Evolutionary conservation across 2,113 vertebrate genomes (phyloP), one percentile per base, ranked within the genome.

Genomic region (Aldabrachelys gigantea): DNA sequence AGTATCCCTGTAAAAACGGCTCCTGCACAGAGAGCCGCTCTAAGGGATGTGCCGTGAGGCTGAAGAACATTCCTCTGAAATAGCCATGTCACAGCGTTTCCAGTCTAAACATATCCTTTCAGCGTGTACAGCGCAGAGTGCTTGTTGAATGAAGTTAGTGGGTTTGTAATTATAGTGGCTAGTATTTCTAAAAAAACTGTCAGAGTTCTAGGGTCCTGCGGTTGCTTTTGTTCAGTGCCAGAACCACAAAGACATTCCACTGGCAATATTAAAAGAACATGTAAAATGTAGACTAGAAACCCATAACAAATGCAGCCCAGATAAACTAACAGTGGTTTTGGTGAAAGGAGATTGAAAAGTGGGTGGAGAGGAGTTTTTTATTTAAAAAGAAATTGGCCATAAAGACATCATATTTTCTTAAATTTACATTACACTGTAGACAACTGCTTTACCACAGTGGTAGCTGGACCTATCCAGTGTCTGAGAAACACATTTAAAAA

Each of bases 181-280:
- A 14, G 16, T 2, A 69, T 25, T 14, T 17, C 31, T 35, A 8
- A 31, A 62, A 16, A 17, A 19, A 16, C 65, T 19, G 14, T 69
- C 65, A 7, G 31, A 7, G 8, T 21, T 8, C 65, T n/a, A n/a
- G 35, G 91, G 78, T 65, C 96, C 65, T 88, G 52, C 82, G 84
- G 50, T 92, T 94, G 91, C 84, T 84, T 81, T 62, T 25, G 89
- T 92, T 96, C 93, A 95, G 81, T 93, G 86, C 96, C 93, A 97
- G 97, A 80, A 41, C 88, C 82, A 91, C 94, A 85, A 49, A 94
- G 88, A 86, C 78, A 57, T 85, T 92, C 82, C 83, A 86, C 88
- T 86, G 92, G 82, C 85, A 53, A 80, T 82, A 50, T 8, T 44
- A 59, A 59, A 79, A 50, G 62, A 50, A 19, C 41, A 22, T 54